phyloP scores from a whole-genome alignment of 2,113 vertebrate species.

The Dunckerocampus dactyliophorus region DNA sequence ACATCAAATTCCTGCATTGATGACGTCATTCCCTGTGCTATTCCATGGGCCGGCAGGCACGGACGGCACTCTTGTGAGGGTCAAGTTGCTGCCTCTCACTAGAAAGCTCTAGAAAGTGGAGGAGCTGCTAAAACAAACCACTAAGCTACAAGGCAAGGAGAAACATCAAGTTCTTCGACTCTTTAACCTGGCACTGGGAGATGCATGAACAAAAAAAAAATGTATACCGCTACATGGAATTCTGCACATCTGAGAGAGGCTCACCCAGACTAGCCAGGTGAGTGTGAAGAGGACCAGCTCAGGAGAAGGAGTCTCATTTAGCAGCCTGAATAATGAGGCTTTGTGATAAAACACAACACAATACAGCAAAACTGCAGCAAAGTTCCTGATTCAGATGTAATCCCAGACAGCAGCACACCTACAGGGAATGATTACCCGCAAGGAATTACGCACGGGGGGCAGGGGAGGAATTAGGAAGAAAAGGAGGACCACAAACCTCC shows the following conservation, averaged over 20 bases:
- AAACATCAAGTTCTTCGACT: no score
- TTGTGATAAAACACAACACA: slow-evolving; percentile 32
- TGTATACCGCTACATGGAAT: background rate
- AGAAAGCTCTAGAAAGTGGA: slow-evolving; percentile 37
- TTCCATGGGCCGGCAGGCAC: slow-evolving; percentile 4
- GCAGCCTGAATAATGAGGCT: slow-evolving; percentile 37
- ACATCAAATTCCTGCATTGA: slow-evolving; percentile 33
- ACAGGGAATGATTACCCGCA: slow-evolving; percentile 52
- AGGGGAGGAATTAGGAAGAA: slow-evolving; percentile 34
- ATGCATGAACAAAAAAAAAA: no score
- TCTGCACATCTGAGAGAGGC: background rate
- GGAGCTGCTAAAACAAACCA: slow-evolving; percentile 20
- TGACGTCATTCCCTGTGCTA: slow-evolving; percentile 25
- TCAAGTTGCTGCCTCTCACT: slow-evolving; percentile 30
- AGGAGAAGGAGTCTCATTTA: slow-evolving; percentile 50
- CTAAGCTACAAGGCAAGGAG: background rate
- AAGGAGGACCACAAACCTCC: slow-evolving; percentile 28
- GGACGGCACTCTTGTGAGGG: slow-evolving; percentile 29
- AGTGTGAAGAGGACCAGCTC: background rate
- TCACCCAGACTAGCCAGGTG: background rate
- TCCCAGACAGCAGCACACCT: slow-evolving; percentile 52
- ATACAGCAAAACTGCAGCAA: slow-evolving; percentile 42
- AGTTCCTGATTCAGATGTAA: slow-evolving; percentile 41
- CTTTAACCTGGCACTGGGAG: background rate
- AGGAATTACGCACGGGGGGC: slow-evolving; percentile 43